Evolutionary conservation across 2,888 invertebrate genomes (phyloP).

Genomic region (Folsomia candida): DNA sequence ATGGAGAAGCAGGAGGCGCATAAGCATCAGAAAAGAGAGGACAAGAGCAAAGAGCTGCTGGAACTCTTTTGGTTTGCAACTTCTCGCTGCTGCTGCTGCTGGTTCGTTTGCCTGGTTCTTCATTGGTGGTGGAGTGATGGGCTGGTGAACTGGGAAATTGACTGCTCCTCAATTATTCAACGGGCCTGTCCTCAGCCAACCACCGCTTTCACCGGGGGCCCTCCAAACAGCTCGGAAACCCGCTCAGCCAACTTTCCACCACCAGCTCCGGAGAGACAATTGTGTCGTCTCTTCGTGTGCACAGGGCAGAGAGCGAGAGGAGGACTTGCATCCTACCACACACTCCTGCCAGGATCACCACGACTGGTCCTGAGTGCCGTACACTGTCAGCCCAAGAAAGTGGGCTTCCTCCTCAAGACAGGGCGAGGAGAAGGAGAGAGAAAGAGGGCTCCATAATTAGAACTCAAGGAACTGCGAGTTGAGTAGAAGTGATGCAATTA

Average conservation of each 20-base stretch:
- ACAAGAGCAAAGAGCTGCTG: no score
- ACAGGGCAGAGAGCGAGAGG: no score
- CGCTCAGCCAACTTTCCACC: neutral
- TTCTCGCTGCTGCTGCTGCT: no score
- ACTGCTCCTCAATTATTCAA: conserved; percentile 51
- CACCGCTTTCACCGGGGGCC: no score
- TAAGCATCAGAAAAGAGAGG: no score
- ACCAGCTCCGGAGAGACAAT: no score
- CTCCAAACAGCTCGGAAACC: neutral
- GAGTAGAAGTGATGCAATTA: neutral
- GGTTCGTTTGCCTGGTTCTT: conserved; percentile 33
- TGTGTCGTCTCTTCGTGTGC: no score
- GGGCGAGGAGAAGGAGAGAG: neutral
- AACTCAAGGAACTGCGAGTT: no score
- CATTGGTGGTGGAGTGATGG: conserved; percentile 35
- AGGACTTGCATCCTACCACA: neutral
- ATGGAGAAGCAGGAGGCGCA: no score
- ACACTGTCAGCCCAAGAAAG: no score
- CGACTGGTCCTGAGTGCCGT: neutral
- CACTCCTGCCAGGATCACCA: neutral
- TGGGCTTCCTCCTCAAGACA: neutral
- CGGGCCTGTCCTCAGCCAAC: conserved; percentile 14
- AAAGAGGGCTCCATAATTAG: neutral
- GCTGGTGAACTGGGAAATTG: conserved; percentile 51
- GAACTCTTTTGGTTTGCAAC: no score